Conservation (phyloP, 2,888 invertebrate genomes). For the Leucoma salicis region DNA sequence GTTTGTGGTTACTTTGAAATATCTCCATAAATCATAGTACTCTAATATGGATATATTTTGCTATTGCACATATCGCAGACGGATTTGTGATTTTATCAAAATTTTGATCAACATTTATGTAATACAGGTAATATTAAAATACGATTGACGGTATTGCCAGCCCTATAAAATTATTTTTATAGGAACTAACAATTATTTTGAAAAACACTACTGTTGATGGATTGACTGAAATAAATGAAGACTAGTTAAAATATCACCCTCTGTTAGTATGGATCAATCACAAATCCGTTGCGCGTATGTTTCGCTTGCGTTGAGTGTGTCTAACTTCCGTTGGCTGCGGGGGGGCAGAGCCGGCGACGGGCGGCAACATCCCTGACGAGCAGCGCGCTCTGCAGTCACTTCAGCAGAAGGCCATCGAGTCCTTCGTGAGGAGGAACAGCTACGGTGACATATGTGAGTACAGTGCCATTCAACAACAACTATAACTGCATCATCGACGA, state of each 20-base stretch:
- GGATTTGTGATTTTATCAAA: slow-evolving; percentile 33
- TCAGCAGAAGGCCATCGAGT: slow-evolving; percentile 84
- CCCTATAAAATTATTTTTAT: too few relatives aligned
- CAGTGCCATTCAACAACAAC: too few relatives aligned
- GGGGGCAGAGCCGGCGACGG: slow-evolving; percentile 58
- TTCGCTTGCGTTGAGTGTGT: slow-evolving; percentile 49
- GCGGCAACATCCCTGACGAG: slow-evolving; percentile 79
- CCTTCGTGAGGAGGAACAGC: slow-evolving; percentile 87
- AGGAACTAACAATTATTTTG: background rate
- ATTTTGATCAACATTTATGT: too few relatives aligned
- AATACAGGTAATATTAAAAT: too few relatives aligned
- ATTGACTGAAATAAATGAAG: too few relatives aligned
- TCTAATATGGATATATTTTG: slow-evolving; percentile 27
- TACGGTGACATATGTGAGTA: slow-evolving; percentile 88
- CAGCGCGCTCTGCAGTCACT: slow-evolving; percentile 75
- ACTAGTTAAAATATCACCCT: too few relatives aligned
- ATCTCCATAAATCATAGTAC: slow-evolving; percentile 22
- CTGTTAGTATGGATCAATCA: too few relatives aligned
- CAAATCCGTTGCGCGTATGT: slow-evolving; percentile 18
- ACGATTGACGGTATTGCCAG: too few relatives aligned
- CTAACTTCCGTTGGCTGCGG: slow-evolving; percentile 43
- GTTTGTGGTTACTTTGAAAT: slow-evolving; percentile 33
- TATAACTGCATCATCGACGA: too few relatives aligned
- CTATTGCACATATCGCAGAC: slow-evolving; percentile 31
- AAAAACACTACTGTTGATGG: too few relatives aligned